Conservation (phyloP, 2,113 vertebrate genomes). For the Progne subis region DNA sequence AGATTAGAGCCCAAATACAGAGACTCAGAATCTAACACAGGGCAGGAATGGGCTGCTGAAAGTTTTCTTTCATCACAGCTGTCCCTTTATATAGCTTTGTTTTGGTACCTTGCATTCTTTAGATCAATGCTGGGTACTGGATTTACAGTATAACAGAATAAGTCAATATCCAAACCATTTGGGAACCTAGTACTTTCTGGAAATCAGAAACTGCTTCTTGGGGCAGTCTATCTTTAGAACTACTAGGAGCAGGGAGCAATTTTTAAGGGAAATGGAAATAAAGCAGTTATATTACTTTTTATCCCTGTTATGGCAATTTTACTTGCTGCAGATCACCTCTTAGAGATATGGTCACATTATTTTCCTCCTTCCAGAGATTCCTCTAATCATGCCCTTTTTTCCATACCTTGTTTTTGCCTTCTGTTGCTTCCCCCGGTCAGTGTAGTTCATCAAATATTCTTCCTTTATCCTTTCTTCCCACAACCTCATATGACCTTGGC, state of each 20-base stretch:
- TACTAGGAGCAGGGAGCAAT: background rate
- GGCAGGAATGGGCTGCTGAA: background rate
- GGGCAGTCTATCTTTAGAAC: background rate
- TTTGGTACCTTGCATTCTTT: background rate
- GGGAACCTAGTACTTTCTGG: background rate
- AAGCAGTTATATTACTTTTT: background rate
- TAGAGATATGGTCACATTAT: background rate
- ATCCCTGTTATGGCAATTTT: background rate
- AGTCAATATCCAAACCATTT: background rate
- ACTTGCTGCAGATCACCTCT: background rate
- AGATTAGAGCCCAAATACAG: fast-evolving
- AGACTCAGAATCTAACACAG: background rate
- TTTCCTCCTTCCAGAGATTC: background rate
- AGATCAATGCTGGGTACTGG: background rate
- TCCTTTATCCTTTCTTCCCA: background rate
- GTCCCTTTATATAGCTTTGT: background rate
- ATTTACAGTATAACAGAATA: background rate
- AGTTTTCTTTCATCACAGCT: background rate
- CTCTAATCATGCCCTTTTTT: background rate
- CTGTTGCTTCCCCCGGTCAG: background rate
- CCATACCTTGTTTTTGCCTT: background rate
- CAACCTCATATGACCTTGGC: background rate
- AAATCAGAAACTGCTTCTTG: background rate
- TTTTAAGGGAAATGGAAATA: background rate
- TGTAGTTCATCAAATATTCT: background rate